Conservation (phyloP, 2,113 vertebrate species). For the Alouatta palliata region DNA sequence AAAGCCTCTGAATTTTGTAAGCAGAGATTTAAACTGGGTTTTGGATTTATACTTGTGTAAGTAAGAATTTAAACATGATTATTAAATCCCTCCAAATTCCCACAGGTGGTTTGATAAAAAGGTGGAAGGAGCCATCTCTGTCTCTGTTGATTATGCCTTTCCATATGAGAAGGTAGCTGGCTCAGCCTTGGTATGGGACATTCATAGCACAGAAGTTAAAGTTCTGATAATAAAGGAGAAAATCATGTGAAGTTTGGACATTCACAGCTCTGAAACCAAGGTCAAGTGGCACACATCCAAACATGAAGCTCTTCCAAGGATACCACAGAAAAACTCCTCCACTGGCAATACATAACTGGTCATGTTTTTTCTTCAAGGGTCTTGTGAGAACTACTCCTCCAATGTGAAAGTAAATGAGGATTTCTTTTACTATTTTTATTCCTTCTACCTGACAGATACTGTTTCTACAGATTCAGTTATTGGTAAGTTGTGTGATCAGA, state of each 20-base stretch:
- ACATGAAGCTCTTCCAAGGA: neutral
- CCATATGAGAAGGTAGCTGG: neutral
- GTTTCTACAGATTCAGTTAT: neutral
- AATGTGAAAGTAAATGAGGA: neutral
- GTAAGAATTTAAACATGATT: neutral
- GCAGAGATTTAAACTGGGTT: neutral
- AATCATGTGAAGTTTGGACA: neutral
- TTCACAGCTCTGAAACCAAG: neutral
- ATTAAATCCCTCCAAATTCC: neutral
- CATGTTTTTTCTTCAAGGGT: neutral
- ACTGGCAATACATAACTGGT: rapidly evolving
- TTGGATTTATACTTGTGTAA: neutral
- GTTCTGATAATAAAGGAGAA: neutral
- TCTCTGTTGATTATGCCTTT: neutral
- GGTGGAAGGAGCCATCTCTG: neutral
- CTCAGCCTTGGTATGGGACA: too few species aligned
- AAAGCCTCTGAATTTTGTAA: neutral
- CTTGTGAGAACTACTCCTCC: neutral
- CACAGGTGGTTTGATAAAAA: neutral
- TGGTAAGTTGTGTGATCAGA: neutral
- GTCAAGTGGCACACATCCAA: rapidly evolving
- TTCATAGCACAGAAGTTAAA: neutral
- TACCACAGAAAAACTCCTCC: neutral
- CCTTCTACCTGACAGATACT: neutral
- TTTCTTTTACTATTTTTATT: neutral